Conservation (phyloP, 1,140 invertebrate species). For the Zaprionus lachaisei region DNA sequence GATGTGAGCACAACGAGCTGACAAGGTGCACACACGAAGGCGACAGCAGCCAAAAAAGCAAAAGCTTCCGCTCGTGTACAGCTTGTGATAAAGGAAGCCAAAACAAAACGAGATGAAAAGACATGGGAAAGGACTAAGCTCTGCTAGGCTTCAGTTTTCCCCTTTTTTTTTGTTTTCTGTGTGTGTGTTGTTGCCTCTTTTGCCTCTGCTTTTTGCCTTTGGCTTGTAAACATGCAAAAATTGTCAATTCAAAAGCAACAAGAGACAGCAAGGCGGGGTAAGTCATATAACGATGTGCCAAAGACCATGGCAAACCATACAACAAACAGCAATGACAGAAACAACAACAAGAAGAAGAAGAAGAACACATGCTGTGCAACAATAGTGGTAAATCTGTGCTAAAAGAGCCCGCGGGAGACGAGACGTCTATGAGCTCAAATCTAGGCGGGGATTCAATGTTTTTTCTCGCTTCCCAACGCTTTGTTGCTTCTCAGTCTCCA, state of each 20-base stretch:
- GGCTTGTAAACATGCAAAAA: conserved; percentile 62
- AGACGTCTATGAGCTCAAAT: conserved; percentile 19
- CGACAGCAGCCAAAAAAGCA: conserved; percentile 13
- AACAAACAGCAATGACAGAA: conserved; percentile 32
- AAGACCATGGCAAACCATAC: conserved; percentile 32
- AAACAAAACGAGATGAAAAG: conserved; percentile 5
- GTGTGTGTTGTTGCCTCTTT: not conserved
- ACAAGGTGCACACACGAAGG: conserved; percentile 18
- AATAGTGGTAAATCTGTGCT: conserved; percentile 46
- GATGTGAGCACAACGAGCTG: conserved; percentile 45
- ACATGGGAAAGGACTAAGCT: conserved; percentile 38
- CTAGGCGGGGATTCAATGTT: not conserved
- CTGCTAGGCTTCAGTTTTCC: not conserved
- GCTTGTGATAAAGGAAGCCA: conserved; percentile 36
- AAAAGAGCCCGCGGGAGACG: conserved; percentile 43
- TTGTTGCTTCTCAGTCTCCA: not conserved
- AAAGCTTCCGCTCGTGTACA: conserved; percentile 36
- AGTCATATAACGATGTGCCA: conserved; percentile 49
- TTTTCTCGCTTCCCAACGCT: conserved; percentile 15
- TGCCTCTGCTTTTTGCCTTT: conserved; percentile 23
- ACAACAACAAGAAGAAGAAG: conserved; percentile 1
- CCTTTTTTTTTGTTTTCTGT: no score
- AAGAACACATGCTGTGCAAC: conserved; percentile 19
- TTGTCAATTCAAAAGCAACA: conserved; percentile 54
- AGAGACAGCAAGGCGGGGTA: conserved; percentile 5